Base-by-base conservation (phyloP, 2,113 vertebrate genomes). In the Tragelaphus scriptus region DNA sequence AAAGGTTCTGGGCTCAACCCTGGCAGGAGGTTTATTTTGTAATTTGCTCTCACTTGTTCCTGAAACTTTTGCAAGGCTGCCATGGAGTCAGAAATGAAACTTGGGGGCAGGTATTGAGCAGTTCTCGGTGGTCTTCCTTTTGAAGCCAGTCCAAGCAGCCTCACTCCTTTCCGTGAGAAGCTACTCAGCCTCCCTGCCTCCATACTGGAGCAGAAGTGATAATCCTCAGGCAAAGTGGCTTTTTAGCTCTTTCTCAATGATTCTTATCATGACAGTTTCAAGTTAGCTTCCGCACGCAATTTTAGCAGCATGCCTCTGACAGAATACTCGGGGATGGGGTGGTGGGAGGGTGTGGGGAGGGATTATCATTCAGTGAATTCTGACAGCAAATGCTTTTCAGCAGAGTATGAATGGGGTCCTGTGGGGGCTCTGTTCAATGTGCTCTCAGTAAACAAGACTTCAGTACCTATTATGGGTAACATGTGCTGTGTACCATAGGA, bases 61-160 rank as follows among this genome's bases (percentile, higher is more conserved):
- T 85, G 58, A 92, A 94, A 88, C 13, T 26, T 90, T 44, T 91
- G 36, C 11, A 86, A 82, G 49, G 32, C 68, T 77, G 47, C 63
- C 8, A 32, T 32, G 55, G 5, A 80, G 32, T 65, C 36, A 92
- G 59, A 81, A 71, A 58, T 61, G 77, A 58, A 93, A 53, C 82
- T n/a, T 79, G 13, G 21, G 16, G 30, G 10, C 26, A 49, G 3
- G n/a, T 59, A 40, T 3, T 10, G 32, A n/a, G 55, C 32, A 23
- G 26, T 71, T 96, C 26, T 79, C 23, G 49, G 82, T 26, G 30
- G 53, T 53, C 30, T 56, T 1, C 1, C 13, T 17, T 88, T 71
- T 47, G 81, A 93, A 92, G 82, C 14, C 61, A 96, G 85, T 47
- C n/a, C 44, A 96, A 85, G 81, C 75, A 97, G 96, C 71, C 55